Conservation (phyloP, 92 coral and sea anemone genomes). For the Porites lobata region DNA sequence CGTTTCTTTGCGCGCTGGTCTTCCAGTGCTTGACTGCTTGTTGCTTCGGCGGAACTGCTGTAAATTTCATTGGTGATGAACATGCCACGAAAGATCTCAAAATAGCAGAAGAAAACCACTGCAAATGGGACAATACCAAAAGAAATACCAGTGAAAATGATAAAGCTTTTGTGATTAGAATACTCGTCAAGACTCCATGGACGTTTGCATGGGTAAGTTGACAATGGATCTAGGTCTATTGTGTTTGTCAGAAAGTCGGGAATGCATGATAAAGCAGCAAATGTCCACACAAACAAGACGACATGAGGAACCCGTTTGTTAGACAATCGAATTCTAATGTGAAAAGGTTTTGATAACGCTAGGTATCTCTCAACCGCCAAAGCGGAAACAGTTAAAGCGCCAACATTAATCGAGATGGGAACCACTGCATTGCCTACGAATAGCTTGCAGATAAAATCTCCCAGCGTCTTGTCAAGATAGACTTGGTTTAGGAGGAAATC, state of each 20-base stretch:
- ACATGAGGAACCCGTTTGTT: conserved; percentile 5
- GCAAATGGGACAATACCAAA: conserved; percentile 33
- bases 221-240: not conserved
- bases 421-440: conserved; percentile 42
- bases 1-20: conserved; percentile 36
- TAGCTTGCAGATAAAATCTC: conserved; percentile 44
- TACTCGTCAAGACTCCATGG: conserved; percentile 33
- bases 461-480: conserved; percentile 2
- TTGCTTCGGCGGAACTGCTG: not conserved
- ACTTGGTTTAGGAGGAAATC: conserved; percentile 22
- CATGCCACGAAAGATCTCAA: conserved; percentile 46
- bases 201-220: conserved; percentile 27
- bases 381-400: conserved; percentile 27
- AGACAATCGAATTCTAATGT: conserved; percentile 14
- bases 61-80: conserved; percentile 48
- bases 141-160: conserved; percentile 30
- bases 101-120: conserved; percentile 41
- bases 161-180: conserved; percentile 18
- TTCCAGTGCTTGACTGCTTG: not conserved
- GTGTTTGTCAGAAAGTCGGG: conserved; percentile 33
- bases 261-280: conserved; percentile 1
- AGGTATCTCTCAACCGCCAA: conserved; percentile 58
- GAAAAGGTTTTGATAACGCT: conserved; percentile 49
- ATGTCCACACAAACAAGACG: not conserved
- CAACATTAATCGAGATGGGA: conserved; percentile 28